Base-by-base conservation (phyloP, 30 jellyfish, hydroid and myxozoan genomes). In the Aurelia aurita complex sp. Pacific region DNA sequence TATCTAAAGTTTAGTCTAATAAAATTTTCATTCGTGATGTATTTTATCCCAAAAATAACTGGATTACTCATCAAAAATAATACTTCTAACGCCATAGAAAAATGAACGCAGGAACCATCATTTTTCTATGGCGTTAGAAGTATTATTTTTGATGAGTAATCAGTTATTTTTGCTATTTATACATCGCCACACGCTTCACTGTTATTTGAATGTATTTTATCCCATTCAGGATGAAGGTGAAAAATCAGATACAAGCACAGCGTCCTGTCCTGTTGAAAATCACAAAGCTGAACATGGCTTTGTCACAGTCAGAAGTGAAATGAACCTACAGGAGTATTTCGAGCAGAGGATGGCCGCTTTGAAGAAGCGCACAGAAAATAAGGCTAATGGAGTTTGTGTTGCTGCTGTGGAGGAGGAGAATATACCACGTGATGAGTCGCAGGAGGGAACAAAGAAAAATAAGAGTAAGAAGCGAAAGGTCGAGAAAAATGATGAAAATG, bases 301-400 rank as follows among this genome's bases (percentile, higher is more conserved):
- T 55, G 91, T 88, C 73, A 92, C 98, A 68, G 85, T 77, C 17
- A 83, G 69, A 23, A 87, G 97, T 63, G 88, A 94, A 38, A 80
- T 87, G 79, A 92, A 91, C 77, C 74, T 92, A 69, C 85, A 79
- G 34, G 98, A 92, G n/a, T 92, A 92, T 64, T 92, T 92, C 76
- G 98, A 96, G 13, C 62, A 65, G 40, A 92, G 88, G 64, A 92
- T 92, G 98, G 98, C 97, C 11, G 96, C 98, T 3, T 29, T 91
- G 86, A 74, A 85, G 63, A 76, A 68, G 33, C 40, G 88, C 5
- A 12, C 70, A 0, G 78, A 65, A 16, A 36, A 5, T n/a, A 55
- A 52, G 40, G 34, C 52, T 6, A 34, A 67, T 9, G 79, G 60
- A 4, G 70, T 2, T 29, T 34, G 34, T 50, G 36, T 11, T 8